Percentiles rank a stretch among this genome's conserved stretches.
These are phyloP conservation scores for Molossus alvarezi DNA, from an alignment of 2,797 vertebrate species.

Conservation along the genomic window DNA sequence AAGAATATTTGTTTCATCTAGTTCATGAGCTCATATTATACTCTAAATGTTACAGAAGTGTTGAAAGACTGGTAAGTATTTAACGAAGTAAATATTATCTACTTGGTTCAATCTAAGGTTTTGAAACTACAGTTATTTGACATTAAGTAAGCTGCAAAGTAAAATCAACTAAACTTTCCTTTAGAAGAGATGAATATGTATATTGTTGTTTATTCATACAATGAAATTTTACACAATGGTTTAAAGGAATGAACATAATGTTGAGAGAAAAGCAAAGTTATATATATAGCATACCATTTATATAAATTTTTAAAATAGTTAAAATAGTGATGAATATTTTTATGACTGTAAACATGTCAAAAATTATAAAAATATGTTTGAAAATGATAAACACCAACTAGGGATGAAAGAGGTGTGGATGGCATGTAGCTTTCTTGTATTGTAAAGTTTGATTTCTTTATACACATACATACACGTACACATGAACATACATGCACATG, in stretches of 20 bases:
- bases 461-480: not conserved
- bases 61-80: constrained; percentile 89
- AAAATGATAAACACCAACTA: not conserved
- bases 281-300: not conserved
- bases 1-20: constrained; percentile 46
- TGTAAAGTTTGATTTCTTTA: constrained; percentile 32
- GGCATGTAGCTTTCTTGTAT: not conserved
- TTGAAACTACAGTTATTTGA: constrained; percentile 23
- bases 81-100: constrained; percentile 63
- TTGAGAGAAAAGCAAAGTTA: constrained; percentile 43
- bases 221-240: not conserved
- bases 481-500: fast-evolving
- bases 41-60: constrained; percentile 87
- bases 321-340: constrained; percentile 41
- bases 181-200: not conserved
- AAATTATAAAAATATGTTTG: not conserved
- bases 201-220: not conserved
- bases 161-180: constrained; percentile 40
- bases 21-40: constrained; percentile 75
- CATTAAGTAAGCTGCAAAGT: constrained; percentile 9
- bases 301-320: constrained; percentile 13
- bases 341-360: constrained; percentile 17
- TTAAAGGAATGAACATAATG: constrained; percentile 41
- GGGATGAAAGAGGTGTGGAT: not conserved
- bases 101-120: constrained; percentile 32